phyloP scores from a whole-genome alignment of 2,113 vertebrate species.

The Corvus moneduloides region DNA sequence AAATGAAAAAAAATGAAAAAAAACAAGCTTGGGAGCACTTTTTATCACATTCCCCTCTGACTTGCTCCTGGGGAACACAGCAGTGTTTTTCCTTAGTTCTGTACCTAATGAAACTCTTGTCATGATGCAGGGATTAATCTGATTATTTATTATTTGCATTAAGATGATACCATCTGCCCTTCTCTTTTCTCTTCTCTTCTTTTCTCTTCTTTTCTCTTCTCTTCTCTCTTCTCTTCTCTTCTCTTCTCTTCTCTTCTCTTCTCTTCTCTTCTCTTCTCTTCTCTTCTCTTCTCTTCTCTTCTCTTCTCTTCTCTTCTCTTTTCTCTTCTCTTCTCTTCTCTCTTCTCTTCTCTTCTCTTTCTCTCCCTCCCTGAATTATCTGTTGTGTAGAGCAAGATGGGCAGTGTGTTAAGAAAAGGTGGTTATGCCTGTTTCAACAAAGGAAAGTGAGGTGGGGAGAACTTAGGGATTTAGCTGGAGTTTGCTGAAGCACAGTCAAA shows the following conservation, averaged over 20 bases:
- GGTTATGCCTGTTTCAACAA: not conserved
- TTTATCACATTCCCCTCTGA: not conserved
- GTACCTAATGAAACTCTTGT: constrained; percentile 45
- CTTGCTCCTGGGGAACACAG: not conserved
- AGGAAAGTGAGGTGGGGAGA: not conserved
- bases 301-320: too few species aligned
- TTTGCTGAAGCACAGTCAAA: not conserved
- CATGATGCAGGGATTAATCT: constrained; percentile 32
- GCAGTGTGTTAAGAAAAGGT: not conserved
- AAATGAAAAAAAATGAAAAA: fast-evolving
- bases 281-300: too few species aligned
- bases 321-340: too few species aligned
- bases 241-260: too few species aligned
- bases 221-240: too few species aligned
- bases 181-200: not conserved
- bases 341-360: too few species aligned
- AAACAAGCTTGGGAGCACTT: not conserved
- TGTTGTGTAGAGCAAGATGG: not conserved
- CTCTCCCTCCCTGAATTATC: not conserved
- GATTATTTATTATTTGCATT: constrained; percentile 59
- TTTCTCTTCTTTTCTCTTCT: too few species aligned
- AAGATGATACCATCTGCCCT: constrained; percentile 46
- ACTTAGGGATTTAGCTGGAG: not conserved
- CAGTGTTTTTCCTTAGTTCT: constrained; percentile 15
- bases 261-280: too few species aligned